Evolutionary conservation across 1,140 invertebrate species (phyloP), one percentile per base, ranked within the genome.

Genomic region (Oedothorax gibbosus): DNA sequence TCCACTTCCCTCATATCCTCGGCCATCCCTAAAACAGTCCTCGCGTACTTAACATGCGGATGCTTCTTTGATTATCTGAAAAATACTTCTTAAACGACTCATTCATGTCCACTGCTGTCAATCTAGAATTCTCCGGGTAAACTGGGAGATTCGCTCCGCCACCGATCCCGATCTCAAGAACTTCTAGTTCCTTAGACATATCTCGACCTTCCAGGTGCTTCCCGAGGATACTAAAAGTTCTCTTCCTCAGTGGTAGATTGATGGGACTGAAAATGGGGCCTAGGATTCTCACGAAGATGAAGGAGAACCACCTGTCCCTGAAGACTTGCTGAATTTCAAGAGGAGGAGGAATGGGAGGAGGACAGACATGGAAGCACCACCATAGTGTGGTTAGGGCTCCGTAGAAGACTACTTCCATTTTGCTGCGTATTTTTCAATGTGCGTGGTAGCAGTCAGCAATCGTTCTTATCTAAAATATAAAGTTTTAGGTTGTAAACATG

Each of bases 1-100:
- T 86, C 57, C 14, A 90, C 72, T 11, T 86, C 85, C 18, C 57
- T 69, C 88, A 90, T 88, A 53, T 89, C 84, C 80, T 90, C 90
- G 9, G 89, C 90, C 14, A 20, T 11, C 8, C 6, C 10, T 2
- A 35, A 12, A 8, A 83, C 20, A 8, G 20, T 20, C 21, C 18
- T 73, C n/a, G 72, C 56, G 14, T 54, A 75, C 12, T 62, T 35
- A 1, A 83, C 18, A 0, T 82, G 65, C 14, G 66, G 54, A 20
- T 78, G 88, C 87, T 60, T 87, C 69, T 71, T 53, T 11, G 1
- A 50, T 78, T 85, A 18, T 84, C 21, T 10, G 66, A 2, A 60
- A 86, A 86, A 69, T 85, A 72, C 50, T 57, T 64, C 49, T 53
- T 7, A 18, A 84, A 84, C 18, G 21, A 50, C 12, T 21, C 11